phyloP scores from a whole-genome alignment of 2,113 vertebrate species.

The Platanista minor region DNA sequence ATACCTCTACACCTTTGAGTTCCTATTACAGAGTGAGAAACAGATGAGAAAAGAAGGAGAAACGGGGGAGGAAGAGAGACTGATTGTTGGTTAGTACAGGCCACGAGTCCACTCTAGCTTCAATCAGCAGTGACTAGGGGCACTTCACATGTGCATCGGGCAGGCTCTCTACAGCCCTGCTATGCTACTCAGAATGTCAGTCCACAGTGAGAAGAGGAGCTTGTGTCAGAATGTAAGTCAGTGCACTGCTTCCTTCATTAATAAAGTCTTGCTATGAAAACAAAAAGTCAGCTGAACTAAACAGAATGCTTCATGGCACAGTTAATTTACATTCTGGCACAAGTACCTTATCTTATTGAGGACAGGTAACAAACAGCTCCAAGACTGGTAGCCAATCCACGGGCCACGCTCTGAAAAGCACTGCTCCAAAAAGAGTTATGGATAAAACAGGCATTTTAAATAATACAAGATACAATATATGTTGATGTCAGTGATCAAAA shows the following conservation, averaged over 20 bases:
- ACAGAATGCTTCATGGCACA: background rate
- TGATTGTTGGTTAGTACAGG: fast-evolving
- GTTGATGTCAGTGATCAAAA: background rate
- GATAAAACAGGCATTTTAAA: background rate
- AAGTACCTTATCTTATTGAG: background rate
- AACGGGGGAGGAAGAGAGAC: background rate
- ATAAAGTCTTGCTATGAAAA: background rate
- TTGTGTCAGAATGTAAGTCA: background rate
- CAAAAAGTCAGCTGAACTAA: background rate
- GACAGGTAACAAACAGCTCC: background rate
- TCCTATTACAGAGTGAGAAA: background rate
- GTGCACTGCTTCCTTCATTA: background rate
- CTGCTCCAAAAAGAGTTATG: background rate
- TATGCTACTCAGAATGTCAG: background rate
- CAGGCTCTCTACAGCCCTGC: background rate
- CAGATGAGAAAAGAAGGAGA: background rate
- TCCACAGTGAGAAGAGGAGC: background rate
- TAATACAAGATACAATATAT: background rate
- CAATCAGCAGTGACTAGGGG: background rate
- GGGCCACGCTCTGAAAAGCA: background rate
- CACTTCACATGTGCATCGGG: no score
- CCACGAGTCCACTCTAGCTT: background rate
- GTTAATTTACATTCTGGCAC: background rate
- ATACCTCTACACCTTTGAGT: background rate
- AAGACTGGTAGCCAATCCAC: background rate